Evolutionary conservation across 2,113 vertebrate genomes (phyloP).

Genomic region (Myodes glareolus): DNA sequence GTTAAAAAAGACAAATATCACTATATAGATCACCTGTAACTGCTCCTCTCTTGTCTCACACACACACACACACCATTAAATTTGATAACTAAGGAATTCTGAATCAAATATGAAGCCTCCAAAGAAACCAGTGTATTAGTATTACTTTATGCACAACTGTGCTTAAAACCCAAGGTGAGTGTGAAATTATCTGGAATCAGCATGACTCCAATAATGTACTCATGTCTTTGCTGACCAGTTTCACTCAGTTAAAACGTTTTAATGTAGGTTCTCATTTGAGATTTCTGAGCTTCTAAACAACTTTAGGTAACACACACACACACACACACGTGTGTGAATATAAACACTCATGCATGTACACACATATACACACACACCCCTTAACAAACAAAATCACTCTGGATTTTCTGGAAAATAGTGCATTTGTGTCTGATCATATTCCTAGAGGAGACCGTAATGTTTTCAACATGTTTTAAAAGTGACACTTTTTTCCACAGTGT

Average conservation of each 20-base stretch:
- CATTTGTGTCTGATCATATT: not conserved
- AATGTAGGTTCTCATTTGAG: not conserved
- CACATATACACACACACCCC: not conserved
- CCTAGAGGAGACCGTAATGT: not conserved
- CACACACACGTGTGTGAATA: too few relatives aligned
- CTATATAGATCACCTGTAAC: not conserved
- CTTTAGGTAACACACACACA: not conserved
- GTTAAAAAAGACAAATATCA: not conserved
- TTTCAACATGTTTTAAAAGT: not conserved
- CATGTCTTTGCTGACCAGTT: not conserved
- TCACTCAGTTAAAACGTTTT: not conserved
- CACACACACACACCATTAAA: not conserved
- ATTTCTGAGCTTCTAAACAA: not conserved
- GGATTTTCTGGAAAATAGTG: not conserved
- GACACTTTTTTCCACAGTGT: not conserved
- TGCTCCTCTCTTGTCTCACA: accelerated
- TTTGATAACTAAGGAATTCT: not conserved
- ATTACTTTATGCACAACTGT: not conserved
- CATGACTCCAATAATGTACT: not conserved
- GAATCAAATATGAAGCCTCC: not conserved
- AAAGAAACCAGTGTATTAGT: not conserved
- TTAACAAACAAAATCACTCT: not conserved
- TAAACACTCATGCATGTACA: not conserved
- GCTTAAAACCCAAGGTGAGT: not conserved
- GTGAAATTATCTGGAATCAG: not conserved